Evolutionary conservation across 2,888 invertebrate genomes (phyloP).

Genomic region (Lymantria dispar): DNA sequence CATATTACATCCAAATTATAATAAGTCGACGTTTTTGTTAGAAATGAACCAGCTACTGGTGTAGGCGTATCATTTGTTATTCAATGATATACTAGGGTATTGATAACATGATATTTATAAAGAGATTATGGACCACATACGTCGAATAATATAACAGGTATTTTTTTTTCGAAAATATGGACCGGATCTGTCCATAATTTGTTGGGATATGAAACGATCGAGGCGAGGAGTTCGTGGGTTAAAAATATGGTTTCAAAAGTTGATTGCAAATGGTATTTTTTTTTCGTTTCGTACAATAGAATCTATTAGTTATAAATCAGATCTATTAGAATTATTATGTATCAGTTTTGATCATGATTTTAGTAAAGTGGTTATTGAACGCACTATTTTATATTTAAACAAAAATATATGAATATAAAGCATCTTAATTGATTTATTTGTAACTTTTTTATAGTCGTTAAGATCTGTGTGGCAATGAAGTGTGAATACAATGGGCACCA

Average conservation of each 20-base stretch:
- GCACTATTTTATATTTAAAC: background rate
- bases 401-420: no score
- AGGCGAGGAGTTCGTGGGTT: conserved; percentile 34
- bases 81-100: conserved; percentile 33
- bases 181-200: conserved; percentile 27
- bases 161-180: conserved; percentile 22
- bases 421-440: no score
- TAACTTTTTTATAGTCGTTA: no score
- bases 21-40: conserved; percentile 47
- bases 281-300: conserved; percentile 15
- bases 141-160: conserved; percentile 25
- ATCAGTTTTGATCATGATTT: background rate
- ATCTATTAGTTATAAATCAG: conserved; percentile 20
- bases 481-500: no score
- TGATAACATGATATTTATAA: conserved; percentile 38
- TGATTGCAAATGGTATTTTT: conserved; percentile 22
- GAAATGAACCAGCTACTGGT: conserved; percentile 16
- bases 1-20: conserved; percentile 61
- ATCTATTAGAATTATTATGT: conserved; percentile 8
- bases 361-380: background rate
- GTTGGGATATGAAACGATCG: conserved; percentile 16
- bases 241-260: conserved; percentile 22
- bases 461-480: no score
- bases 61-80: conserved; percentile 31
- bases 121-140: conserved; percentile 46